Evolutionary conservation across 1,140 invertebrate species (phyloP), one percentile per base, ranked within the genome.

Genomic region (Teleogryllus occipitalis): DNA sequence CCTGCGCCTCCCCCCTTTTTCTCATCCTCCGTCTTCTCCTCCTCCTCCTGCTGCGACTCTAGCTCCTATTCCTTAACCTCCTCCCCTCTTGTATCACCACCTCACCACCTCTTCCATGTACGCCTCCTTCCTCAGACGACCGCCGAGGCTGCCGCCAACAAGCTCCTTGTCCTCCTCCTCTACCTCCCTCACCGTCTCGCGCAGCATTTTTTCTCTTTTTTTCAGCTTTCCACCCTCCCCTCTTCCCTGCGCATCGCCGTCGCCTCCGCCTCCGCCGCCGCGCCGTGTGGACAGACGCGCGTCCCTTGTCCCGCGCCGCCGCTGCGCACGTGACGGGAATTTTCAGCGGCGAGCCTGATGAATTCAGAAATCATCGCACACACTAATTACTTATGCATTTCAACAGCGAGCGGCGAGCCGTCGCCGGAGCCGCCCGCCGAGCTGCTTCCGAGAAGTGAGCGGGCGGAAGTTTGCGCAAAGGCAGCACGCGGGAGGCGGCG

Each of bases 301-400:
- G 54, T 65, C 54, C 18, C 54, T 65, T 65, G 54, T 65, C 54
- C 54, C 54, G 2, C 54, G 10, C 54, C 54, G 54, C 10, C 18
- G 54, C 54, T 65, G 54, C 54, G 54, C 54, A 65, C 54, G 54
- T 65, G 54, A 65, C 54, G 10, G 18, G 54, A 65, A 65, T 65
- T 65, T 65, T 65, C 54, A 65, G 54, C 54, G 54, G 54, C 54
- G 54, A 65, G 54, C 54, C 54, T 65, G 54, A 65, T 65, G 54
- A 65, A 65, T 65, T 65, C 54, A 65, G 54, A 65, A 65, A 65
- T 65, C 54, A 65, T 65, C 54, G 54, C 54, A 65, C 54, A 65
- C 54, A 65, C 54, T 65, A 65, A 65, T 65, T 65, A 65, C 54
- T 65, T 65, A 65, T 65, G 54, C 54, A 65, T 65, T 65, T 65